Evolutionary conservation across 1,140 invertebrate genomes (phyloP), one percentile per base, ranked within the genome.

Genomic region (Eriocheir sinensis): DNA sequence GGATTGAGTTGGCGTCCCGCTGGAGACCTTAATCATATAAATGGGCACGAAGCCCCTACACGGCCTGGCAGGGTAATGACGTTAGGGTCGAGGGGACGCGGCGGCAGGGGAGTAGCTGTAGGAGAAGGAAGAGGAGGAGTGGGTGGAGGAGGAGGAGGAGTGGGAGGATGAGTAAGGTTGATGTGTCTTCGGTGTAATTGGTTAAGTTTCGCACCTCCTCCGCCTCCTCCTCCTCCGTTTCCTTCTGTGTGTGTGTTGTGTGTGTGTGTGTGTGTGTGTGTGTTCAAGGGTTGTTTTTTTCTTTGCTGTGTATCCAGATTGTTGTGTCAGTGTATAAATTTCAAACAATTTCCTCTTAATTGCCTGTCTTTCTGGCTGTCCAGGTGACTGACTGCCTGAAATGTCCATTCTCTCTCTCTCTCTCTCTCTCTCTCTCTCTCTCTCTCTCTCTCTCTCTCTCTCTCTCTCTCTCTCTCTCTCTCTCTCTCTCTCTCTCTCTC

Each of bases 361-460:
- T n/a, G n/a, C n/a, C n/a, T n/a, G n/a, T n/a, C n/a, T n/a, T n/a
- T n/a, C n/a, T n/a, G n/a, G n/a, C n/a, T n/a, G n/a, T n/a, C n/a
- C n/a, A n/a, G n/a, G n/a, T n/a, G n/a, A n/a, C n/a, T n/a, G n/a
- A n/a, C n/a, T n/a, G n/a, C n/a, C n/a, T n/a, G n/a, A n/a, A n/a
- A n/a, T n/a, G n/a, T n/a, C n/a, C 44, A 8, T 15, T 48, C 44
- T 89, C 86, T 89, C 40, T 89, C 86, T 38, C 12, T 44, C 44
- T 48, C 44, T 48, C 44, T 89, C 88, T 89, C 86, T 89, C 86
- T 89, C 86, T 89, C 86, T 89, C 86, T 89, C 86, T 89, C 86
- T 89, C 86, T 36, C 38, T 12, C 30, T 83, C 30, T 32, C 30
- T 83, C 36, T 32, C 80, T 83, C 36, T 3, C 30, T 30, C 8